A percentile compares a stretch with the other conserved stretches of the same genome.
phyloP scores from a whole-genome alignment of 1,140 invertebrate species.

The Macrostomum lignano region DNA sequence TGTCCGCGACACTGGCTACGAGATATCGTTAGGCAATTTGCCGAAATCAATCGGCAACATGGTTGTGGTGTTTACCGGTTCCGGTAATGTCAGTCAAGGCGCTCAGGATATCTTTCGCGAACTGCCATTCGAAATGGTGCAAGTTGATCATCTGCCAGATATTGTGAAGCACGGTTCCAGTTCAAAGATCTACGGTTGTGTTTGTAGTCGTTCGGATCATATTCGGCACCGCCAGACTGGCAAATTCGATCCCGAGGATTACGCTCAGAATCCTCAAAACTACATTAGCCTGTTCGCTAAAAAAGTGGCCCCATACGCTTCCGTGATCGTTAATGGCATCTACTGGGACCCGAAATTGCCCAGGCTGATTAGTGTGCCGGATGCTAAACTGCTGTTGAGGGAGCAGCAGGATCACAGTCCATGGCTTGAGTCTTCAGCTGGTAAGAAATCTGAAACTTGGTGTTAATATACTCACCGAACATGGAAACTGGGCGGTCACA shows the following conservation, averaged over 20 bases:
- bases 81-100: slow-evolving; percentile 45
- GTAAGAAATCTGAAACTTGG: slow-evolving; percentile 15
- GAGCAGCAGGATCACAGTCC: slow-evolving; percentile 50
- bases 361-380: slow-evolving; percentile 75
- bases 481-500: no score
- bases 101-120: slow-evolving; percentile 94
- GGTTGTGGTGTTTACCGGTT: slow-evolving; percentile 88
- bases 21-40: slow-evolving; percentile 87
- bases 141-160: slow-evolving; percentile 66
- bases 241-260: slow-evolving; percentile 62
- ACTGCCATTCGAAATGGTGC: slow-evolving; percentile 80
- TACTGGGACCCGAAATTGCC: slow-evolving; percentile 92
- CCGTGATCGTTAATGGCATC: slow-evolving; percentile 83
- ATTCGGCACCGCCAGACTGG: slow-evolving; percentile 56
- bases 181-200: slow-evolving; percentile 77
- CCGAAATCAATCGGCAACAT: slow-evolving; percentile 85
- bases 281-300: slow-evolving; percentile 86
- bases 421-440: slow-evolving; percentile 53
- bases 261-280: slow-evolving; percentile 58
- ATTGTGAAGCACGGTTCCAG: slow-evolving; percentile 81
- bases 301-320: slow-evolving; percentile 86
- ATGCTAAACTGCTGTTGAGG: slow-evolving; percentile 73
- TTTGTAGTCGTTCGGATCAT: slow-evolving; percentile 61
- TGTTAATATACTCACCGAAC: no score
- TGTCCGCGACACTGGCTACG: slow-evolving; percentile 81